These are phyloP conservation scores for Helostoma temminkii DNA, from an alignment of 2,797 vertebrate species.

Conservation along the genomic window DNA sequence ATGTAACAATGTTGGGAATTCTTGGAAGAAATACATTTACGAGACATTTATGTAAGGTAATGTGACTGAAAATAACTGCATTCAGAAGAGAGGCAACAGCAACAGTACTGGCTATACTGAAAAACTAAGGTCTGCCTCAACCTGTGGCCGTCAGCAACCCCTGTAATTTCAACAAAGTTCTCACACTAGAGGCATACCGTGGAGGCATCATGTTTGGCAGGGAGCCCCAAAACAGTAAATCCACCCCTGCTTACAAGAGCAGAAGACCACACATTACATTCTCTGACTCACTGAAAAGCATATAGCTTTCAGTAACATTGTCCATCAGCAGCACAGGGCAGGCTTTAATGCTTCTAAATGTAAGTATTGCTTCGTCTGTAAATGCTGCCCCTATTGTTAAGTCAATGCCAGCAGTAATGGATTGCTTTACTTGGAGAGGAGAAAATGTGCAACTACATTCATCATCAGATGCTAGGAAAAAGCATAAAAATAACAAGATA, in stretches of 20 bases:
- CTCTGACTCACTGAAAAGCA: conserved; percentile 8
- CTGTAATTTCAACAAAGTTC: too few species aligned
- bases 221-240: not conserved
- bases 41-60: too few species aligned
- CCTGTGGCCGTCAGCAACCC: too few species aligned
- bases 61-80: too few species aligned
- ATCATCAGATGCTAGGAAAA: not conserved
- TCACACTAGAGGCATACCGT: too few species aligned
- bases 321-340: not conserved
- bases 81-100: too few species aligned
- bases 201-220: too few species aligned
- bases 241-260: not conserved
- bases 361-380: too few species aligned
- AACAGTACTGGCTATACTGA: too few species aligned
- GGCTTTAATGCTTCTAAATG: conserved; percentile 14
- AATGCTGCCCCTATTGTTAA: not conserved
- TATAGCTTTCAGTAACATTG: conserved; percentile 2
- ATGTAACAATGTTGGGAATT: too few species aligned
- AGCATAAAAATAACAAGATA: not conserved
- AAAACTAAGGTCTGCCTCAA: too few species aligned
- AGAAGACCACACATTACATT: not conserved
- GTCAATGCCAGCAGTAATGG: not conserved
- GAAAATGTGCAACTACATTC: not conserved
- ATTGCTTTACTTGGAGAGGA: not conserved
- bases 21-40: too few species aligned